phyloP scores from a whole-genome alignment of 2,113 vertebrate genomes.

The Labrus mixtus region DNA sequence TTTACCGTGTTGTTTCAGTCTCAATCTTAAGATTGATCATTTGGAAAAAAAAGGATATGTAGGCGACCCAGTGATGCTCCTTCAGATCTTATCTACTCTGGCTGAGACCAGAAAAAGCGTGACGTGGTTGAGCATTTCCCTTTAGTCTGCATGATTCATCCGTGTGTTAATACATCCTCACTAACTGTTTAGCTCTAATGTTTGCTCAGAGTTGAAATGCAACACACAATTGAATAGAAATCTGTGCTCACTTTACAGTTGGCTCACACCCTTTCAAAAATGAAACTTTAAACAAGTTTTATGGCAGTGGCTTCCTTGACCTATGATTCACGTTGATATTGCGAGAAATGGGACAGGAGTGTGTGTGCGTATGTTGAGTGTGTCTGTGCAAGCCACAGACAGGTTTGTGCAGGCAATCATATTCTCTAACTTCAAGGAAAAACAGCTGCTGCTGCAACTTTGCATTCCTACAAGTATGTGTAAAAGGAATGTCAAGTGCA shows the following conservation, averaged over 20 bases:
- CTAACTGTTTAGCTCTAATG: constrained; percentile 3
- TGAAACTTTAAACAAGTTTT: constrained; percentile 1
- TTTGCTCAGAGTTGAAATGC: background rate
- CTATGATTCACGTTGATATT: constrained; percentile 28
- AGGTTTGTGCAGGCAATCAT: constrained; percentile 78
- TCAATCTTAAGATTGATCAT: background rate
- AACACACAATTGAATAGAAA: constrained; percentile 3
- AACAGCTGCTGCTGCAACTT: constrained; percentile 68
- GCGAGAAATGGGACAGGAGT: constrained; percentile 21
- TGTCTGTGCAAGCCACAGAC: constrained; percentile 59
- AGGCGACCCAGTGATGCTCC: background rate
- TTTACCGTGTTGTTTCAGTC: background rate
- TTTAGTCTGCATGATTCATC: constrained; percentile 46
- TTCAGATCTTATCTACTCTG: constrained; percentile 31
- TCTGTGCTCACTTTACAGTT: background rate
- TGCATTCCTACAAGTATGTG: constrained; percentile 65
- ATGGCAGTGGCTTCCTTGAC: constrained; percentile 3
- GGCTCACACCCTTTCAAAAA: background rate
- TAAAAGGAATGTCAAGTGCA: constrained; percentile 61
- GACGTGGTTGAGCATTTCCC: constrained; percentile 47
- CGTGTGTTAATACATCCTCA: background rate
- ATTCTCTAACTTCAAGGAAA: constrained; percentile 41
- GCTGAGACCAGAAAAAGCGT: constrained; percentile 5
- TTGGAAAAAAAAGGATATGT: background rate
- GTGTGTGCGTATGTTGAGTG: constrained; percentile 13